Evolutionary conservation across 2,797 vertebrate species (phyloP).

Genomic region (Ispidina lecontei): DNA sequence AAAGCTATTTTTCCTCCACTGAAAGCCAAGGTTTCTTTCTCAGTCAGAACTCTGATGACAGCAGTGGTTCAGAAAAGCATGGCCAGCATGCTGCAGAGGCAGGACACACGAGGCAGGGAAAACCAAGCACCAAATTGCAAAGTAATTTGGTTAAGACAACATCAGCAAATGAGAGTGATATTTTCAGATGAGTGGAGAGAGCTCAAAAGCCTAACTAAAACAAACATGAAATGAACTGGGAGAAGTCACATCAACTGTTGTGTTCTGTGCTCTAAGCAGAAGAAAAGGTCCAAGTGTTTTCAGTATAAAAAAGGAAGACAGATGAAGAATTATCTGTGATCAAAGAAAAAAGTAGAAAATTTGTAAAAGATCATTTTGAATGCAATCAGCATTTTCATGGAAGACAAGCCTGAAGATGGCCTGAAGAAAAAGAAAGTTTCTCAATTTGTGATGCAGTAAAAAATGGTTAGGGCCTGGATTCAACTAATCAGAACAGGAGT

Average conservation of each 20-base stretch:
- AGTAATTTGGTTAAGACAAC: conserved; percentile 23
- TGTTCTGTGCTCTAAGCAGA: neutral
- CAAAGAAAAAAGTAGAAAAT: neutral
- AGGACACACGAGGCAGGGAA: conserved; percentile 1
- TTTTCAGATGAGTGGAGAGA: neutral
- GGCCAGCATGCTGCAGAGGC: conserved; percentile 22
- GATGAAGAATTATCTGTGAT: neutral
- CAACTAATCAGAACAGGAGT: neutral
- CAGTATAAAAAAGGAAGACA: neutral
- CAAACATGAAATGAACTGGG: neutral
- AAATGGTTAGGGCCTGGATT: neutral
- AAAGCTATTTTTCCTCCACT: neutral
- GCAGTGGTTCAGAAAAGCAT: conserved; percentile 29
- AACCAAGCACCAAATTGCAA: conserved; percentile 6
- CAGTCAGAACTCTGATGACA: neutral
- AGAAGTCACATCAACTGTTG: neutral
- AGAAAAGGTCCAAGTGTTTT: neutral
- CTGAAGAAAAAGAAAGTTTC: neutral
- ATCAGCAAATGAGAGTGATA: neutral
- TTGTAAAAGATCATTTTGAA: neutral
- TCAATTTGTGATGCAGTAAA: neutral
- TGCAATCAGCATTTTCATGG: conserved; percentile 31
- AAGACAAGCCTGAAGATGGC: neutral
- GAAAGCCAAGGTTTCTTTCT: neutral
- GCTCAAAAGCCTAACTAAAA: conserved; percentile 2